Conservation (phyloP, 2,797 vertebrate species). For the Betta splendens region DNA sequence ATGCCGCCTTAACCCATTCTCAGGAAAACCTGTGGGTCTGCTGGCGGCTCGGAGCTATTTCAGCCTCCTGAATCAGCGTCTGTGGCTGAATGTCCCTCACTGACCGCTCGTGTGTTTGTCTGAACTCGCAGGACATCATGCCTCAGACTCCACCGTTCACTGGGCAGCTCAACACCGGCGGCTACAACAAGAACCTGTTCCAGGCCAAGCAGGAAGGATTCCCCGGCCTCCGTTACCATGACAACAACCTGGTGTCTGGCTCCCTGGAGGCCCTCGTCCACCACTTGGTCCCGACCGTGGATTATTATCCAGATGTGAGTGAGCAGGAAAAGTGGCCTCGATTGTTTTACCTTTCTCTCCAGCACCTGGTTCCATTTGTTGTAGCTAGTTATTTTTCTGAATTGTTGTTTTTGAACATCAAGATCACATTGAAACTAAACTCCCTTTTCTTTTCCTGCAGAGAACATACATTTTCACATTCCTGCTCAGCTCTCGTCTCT, state of each 20-base stretch:
- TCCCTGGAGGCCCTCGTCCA: constrained; percentile 95
- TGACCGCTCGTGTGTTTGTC: constrained; percentile 24
- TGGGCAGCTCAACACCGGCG: constrained; percentile 86
- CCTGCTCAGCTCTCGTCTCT: constrained; percentile 92
- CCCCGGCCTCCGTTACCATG: constrained; percentile 87
- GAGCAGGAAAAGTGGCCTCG: neutral
- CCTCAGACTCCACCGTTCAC: constrained; percentile 92
- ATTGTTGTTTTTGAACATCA: neutral
- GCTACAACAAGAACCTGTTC: constrained; percentile 90
- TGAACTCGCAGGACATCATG: constrained; percentile 86
- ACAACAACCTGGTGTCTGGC: constrained; percentile 91
- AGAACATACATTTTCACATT: constrained; percentile 96
- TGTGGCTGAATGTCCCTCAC: neutral
- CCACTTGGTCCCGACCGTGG: constrained; percentile 90
- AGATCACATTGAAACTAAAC: neutral
- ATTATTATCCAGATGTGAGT: constrained; percentile 95
- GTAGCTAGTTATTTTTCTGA: neutral
- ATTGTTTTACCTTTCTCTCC: neutral
- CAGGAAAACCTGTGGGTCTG: constrained; percentile 35
- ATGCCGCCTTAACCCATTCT: constrained; percentile 31
- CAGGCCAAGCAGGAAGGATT: constrained; percentile 86
- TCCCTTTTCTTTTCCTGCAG: constrained; percentile 68
- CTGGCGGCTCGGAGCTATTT: constrained; percentile 55
- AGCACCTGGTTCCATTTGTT: neutral
- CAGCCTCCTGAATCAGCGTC: constrained; percentile 27